Conservation (phyloP, 2,888 invertebrate species). For the Heliconius aoede region DNA sequence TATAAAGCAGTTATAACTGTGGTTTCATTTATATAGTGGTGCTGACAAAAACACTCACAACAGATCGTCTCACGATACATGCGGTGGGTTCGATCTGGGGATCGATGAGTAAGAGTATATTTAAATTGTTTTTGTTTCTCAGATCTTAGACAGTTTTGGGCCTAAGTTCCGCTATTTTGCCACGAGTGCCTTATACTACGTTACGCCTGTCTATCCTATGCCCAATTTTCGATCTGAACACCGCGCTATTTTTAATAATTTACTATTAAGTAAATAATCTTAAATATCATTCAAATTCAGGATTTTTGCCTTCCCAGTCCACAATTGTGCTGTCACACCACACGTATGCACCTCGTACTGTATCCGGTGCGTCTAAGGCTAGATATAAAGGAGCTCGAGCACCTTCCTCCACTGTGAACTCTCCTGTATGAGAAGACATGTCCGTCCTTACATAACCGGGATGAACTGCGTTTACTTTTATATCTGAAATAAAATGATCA, state of each 20-base stretch:
- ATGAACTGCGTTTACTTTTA: constrained; percentile 85
- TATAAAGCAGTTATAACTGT: too few species aligned
- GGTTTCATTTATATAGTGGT: too few species aligned
- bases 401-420: constrained; percentile 79
- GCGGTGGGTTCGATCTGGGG: too few species aligned
- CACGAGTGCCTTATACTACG: too few species aligned
- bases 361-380: constrained; percentile 77
- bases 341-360: constrained; percentile 84
- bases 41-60: too few species aligned
- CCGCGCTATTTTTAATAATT: neutral
- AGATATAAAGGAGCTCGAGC: constrained; percentile 82
- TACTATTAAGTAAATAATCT: neutral
- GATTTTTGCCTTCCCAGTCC: constrained; percentile 76
- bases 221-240: too few species aligned
- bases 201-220: too few species aligned
- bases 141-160: too few species aligned
- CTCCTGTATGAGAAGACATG: constrained; percentile 86
- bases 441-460: constrained; percentile 90
- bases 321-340: constrained; percentile 83
- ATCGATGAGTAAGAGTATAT: too few species aligned
- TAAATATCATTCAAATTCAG: neutral
- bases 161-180: too few species aligned
- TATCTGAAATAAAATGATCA: constrained; percentile 45
- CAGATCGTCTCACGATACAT: too few species aligned
- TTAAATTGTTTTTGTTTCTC: too few species aligned